Percentiles rank a stretch among this genome's conserved stretches.
Conservation (phyloP, 1,140 invertebrate species). For the Brachionus manjavacas region DNA sequence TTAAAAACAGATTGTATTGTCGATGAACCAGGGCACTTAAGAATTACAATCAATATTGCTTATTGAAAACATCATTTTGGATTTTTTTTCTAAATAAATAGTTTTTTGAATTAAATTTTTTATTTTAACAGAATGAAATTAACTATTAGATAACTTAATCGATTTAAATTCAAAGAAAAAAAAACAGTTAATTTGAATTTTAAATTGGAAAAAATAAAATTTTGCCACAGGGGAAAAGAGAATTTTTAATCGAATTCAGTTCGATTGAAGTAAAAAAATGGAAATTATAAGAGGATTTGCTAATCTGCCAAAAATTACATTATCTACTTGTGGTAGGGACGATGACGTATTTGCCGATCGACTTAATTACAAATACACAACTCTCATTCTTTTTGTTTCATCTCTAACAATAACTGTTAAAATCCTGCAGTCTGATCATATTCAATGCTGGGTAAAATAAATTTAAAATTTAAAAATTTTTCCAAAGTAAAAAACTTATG, state of each 20-base stretch:
- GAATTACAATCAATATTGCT: not conserved
- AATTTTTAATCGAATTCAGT: not conserved
- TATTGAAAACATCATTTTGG: not conserved
- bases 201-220: not conserved
- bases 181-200: not conserved
- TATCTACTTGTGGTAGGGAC: conserved; percentile 34
- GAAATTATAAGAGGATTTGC: conserved; percentile 42
- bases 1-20: conserved; percentile 30
- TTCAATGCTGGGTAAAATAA: conserved; percentile 64
- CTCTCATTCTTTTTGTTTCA: conserved; percentile 74
- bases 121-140: not conserved
- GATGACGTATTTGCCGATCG: conserved; percentile 56
- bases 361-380: conserved; percentile 82
- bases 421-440: conserved; percentile 83
- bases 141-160: not conserved
- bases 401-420: conserved; percentile 81
- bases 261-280: conserved; percentile 4
- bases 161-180: not conserved
- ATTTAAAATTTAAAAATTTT: not conserved
- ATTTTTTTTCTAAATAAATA: not conserved
- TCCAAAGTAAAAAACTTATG: too few species aligned
- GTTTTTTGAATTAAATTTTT: not conserved
- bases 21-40: conserved; percentile 29
- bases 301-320: conserved; percentile 38
- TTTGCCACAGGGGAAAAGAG: not conserved